phyloP scores from a whole-genome alignment of 92 coral and sea anemone species.

The Porites cylindrica region DNA sequence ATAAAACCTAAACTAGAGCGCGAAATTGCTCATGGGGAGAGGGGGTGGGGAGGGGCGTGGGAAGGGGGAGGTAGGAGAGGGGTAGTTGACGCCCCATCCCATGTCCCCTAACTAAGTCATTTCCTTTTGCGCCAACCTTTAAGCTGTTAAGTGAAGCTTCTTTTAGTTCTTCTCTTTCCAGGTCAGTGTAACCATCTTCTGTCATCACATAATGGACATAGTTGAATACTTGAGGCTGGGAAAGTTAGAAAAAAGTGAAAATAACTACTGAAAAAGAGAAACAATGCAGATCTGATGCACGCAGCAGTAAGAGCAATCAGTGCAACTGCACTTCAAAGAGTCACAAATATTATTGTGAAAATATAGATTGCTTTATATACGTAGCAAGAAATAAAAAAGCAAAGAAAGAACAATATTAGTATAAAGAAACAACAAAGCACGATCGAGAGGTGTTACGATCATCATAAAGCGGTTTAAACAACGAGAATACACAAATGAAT shows the following conservation, averaged over 20 bases:
- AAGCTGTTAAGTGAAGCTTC: conserved; percentile 86
- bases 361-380: too few species aligned
- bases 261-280: too few species aligned
- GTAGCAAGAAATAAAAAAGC: too few species aligned
- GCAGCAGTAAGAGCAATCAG: not conserved
- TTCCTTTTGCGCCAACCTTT: conserved; percentile 62
- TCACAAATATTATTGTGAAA: not conserved
- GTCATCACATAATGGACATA: conserved; percentile 92
- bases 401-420: too few species aligned
- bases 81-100: not conserved
- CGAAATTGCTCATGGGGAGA: too few species aligned
- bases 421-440: too few species aligned
- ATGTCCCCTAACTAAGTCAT: not conserved
- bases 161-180: conserved; percentile 96
- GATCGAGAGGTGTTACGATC: not conserved
- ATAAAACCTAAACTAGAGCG: too few species aligned
- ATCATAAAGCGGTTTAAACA: not conserved
- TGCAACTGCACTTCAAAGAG: not conserved
- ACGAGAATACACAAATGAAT: not conserved
- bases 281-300: not conserved
- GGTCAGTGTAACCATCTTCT: conserved; percentile 91
- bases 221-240: conserved; percentile 88
- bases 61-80: too few species aligned
- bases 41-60: too few species aligned
- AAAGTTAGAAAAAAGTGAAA: not conserved